Evolutionary conservation across 2,797 vertebrate species (phyloP).

Genomic region (Platyrinchus mystaceus): DNA sequence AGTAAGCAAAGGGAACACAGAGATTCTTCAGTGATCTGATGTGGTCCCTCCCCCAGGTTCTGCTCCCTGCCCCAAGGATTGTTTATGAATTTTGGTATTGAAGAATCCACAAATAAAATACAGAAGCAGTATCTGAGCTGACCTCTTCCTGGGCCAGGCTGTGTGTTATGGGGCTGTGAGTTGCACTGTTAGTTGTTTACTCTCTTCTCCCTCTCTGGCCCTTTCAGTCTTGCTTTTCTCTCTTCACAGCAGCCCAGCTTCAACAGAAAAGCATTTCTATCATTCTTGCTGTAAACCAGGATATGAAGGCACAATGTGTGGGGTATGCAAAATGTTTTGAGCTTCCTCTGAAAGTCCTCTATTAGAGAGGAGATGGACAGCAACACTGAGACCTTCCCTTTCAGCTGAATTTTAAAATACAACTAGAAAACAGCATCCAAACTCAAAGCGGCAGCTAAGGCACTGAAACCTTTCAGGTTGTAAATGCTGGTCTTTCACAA

Average conservation of each 20-base stretch:
- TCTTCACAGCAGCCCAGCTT: neutral
- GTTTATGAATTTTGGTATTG: neutral
- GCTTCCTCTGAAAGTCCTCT: neutral
- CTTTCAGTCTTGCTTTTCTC: neutral
- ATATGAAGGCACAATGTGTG: neutral
- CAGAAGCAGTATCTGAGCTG: neutral
- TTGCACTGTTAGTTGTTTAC: neutral
- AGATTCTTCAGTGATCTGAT: neutral
- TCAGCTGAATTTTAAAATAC: neutral
- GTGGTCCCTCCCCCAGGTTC: neutral
- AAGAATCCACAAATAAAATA: neutral
- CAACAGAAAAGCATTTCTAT: neutral
- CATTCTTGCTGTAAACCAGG: neutral
- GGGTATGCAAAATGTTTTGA: neutral
- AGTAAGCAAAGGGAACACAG: neutral
- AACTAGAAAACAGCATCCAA: neutral
- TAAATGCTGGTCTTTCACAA: neutral
- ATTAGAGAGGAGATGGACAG: neutral
- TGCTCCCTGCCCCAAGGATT: neutral
- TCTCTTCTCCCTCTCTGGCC: neutral
- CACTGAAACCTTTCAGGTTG: neutral
- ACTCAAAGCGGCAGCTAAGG: neutral
- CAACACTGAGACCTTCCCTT: neutral
- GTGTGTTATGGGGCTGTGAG: fast-evolving
- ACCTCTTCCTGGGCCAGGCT: neutral